Base-by-base conservation (phyloP, 2,888 invertebrate species). In the Himalopsyche kuldschensis region DNA sequence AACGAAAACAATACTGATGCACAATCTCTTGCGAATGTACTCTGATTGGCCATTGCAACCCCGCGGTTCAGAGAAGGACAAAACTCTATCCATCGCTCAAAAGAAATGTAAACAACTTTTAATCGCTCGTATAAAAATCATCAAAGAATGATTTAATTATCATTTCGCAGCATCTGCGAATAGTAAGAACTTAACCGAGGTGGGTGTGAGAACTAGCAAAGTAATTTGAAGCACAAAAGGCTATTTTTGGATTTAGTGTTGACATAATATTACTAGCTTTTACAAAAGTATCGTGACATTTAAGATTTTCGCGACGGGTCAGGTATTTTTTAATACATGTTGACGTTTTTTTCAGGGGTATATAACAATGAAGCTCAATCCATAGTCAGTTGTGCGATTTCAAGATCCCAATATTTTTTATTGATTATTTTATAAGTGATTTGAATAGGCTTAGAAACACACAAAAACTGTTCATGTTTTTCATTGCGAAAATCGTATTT, bases 21-120 rank as follows among this genome's bases (percentile, higher is more conserved):
- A 89, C 31, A 91, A 87, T 1, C 90, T 88, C 84, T 89, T 90
- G 35, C 90, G 90, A 84, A 90, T 90, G 79, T 89, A 89, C 17
- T 90, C 89, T 77, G 88, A 88, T 4, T 89, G 88, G 48, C 89
- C 90, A 78, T 55, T 55, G 55, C 89, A 90, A 30, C 89, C 89
- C 78, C 88, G 87, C 1, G 87, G 83, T 2, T 89, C 88, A 81
- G 89, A 89, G 41, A 89, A 69, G 35, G 84, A 85, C 78, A 85
- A 75, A 41, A 85, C 85, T 81, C 85, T 82, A 17, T 86, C 85
- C 86, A 86, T 86, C 35, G 30, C 24, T 47, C 76, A 76, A 8
- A 76, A 76, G 10, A 27, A 76, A 78, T 24, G 24, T 55, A 55
- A 55, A 55, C 20, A 20, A 20, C 5, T 55, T 55, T 55, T 55